Percentiles rank a stretch among this genome's conserved stretches.
These are phyloP conservation scores for Pachyramphus minor DNA, from an alignment of 2,113 vertebrate genomes.

Conservation along the genomic window DNA sequence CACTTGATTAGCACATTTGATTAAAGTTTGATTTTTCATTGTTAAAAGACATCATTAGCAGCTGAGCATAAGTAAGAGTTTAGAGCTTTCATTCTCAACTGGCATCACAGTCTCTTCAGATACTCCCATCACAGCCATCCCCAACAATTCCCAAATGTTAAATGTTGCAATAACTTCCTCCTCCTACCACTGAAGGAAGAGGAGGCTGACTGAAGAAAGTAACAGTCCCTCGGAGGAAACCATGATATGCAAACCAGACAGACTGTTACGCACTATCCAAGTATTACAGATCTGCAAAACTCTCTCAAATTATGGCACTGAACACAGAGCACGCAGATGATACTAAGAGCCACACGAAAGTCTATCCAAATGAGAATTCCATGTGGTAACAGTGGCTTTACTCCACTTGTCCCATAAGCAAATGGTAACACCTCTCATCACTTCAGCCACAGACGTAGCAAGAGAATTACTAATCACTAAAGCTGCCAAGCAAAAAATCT, in stretches of 20 bases:
- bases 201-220: not conserved
- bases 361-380: not conserved
- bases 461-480: not conserved
- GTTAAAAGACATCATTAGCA: not conserved
- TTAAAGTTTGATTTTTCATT: not conserved
- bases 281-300: not conserved
- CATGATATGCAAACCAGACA: not conserved
- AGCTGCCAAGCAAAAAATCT: not conserved
- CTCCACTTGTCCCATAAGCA: not conserved
- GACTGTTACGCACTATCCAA: not conserved
- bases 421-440: not conserved
- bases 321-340: accelerated
- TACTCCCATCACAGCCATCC: not conserved
- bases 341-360: not conserved
- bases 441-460: not conserved
- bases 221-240: not conserved
- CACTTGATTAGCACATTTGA: not conserved
- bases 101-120: not conserved
- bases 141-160: not conserved
- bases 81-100: not conserved
- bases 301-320: not conserved
- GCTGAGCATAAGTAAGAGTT: not conserved
- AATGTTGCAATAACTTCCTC: not conserved
- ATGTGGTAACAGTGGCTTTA: not conserved
- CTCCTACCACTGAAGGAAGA: not conserved